These are phyloP conservation scores for Synergus itoensis DNA, from an alignment of 2,888 invertebrate species.

Conservation along the genomic window DNA sequence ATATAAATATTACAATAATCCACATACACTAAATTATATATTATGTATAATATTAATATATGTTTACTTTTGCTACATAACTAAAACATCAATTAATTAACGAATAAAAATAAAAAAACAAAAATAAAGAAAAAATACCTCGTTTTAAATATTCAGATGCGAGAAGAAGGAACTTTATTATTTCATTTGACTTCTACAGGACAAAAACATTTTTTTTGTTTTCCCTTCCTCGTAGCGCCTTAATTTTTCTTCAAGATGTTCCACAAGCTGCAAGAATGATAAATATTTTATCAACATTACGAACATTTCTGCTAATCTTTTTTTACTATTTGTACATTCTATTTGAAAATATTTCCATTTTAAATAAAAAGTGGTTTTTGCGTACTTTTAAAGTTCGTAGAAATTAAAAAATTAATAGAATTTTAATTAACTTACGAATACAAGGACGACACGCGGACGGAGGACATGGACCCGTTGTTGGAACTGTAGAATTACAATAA, in stretches of 20 bases:
- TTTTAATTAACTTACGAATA: conserved; percentile 58
- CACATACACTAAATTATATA: background rate
- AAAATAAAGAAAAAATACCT: background rate
- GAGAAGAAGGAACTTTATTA: background rate
- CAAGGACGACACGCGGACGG: conserved; percentile 59
- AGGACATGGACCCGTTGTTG: conserved; percentile 53
- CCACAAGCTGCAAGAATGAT: background rate
- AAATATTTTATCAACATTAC: background rate
- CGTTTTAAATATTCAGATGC: background rate
- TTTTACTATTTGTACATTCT: too few species aligned
- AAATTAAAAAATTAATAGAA: background rate
- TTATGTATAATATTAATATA: background rate
- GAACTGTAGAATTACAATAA: conserved; percentile 49
- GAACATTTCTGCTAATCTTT: background rate
- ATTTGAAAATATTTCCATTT: background rate
- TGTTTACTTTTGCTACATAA: too few species aligned
- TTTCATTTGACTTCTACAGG: background rate
- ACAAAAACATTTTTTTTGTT: background rate
- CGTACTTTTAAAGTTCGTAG: background rate
- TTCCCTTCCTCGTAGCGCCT: background rate
- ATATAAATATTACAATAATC: background rate
- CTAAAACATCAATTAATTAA: too few species aligned
- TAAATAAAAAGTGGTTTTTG: background rate
- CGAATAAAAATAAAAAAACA: background rate
- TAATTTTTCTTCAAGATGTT: conserved; percentile 8